Percentiles rank a stretch among this genome's conserved stretches.
Evolutionary conservation across 2,113 vertebrate genomes (phyloP).

Genomic region (Cyrtonyx montezumae): DNA sequence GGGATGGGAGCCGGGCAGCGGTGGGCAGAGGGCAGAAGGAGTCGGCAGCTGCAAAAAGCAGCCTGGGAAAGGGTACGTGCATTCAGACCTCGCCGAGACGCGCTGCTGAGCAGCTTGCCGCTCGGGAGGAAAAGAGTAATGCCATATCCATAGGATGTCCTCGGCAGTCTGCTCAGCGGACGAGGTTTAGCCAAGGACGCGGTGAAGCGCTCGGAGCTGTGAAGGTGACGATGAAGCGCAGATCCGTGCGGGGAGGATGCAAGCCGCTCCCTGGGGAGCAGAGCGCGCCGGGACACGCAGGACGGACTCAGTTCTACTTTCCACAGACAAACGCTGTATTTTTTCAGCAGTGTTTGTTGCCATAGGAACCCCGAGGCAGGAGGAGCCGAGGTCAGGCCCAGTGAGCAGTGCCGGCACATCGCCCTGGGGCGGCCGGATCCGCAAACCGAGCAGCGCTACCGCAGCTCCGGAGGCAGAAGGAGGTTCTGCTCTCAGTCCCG

Average conservation of each 20-base stretch:
- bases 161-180: rapidly evolving
- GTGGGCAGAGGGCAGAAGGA: background rate
- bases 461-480: background rate
- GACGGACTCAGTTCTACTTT: background rate
- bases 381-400: background rate
- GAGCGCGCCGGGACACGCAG: rapidly evolving
- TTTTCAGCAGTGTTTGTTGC: background rate
- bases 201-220: background rate
- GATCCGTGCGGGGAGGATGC: rapidly evolving
- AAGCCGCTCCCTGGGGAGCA: background rate
- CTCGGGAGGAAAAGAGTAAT: background rate
- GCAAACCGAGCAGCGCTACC: background rate
- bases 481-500: background rate
- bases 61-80: rapidly evolving
- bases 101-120: background rate
- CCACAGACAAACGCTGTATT: background rate
- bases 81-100: rapidly evolving
- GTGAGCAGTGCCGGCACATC: rapidly evolving
- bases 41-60: rapidly evolving
- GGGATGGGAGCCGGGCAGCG: background rate
- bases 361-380: background rate
- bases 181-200: background rate
- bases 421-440: background rate
- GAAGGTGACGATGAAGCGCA: rapidly evolving
- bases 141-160: rapidly evolving